Evolutionary conservation across 2,113 vertebrate genomes (phyloP), one percentile per base, ranked within the genome.

Genomic region (Osmerus eperlanus): DNA sequence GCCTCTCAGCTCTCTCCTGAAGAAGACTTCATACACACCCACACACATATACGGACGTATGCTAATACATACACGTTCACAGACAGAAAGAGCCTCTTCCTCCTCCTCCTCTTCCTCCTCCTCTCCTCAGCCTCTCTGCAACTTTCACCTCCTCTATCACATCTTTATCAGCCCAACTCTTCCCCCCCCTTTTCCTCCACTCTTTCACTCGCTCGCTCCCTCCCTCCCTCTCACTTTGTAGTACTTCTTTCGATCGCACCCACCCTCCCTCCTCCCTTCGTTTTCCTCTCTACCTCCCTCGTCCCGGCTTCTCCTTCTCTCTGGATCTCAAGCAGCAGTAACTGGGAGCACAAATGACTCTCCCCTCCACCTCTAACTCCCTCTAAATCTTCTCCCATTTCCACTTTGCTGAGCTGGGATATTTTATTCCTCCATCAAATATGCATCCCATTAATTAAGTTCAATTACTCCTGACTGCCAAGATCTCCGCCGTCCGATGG

Each of bases 401-500:
- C 95, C 96, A 97, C 95, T 98, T 97, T 98, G 96, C 96, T 98
- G 96, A 98, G 96, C 95, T 90, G 94, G 95, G 95, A 97, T 96
- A 97, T 97, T 98, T 98, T 98, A 97, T 98, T 96, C 96, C 95
- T 96, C 96, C 95, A 93, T 93, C 91, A 93, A 92, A 91, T 92
- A 92, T 93, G 91, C 90, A 92, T 91, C 89, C 90, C 91, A 93
- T 93, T 92, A 93, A 93, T 93, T 93, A 93, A 91, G 91, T 92
- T 89, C 91, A 92, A 91, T 93, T 92, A 92, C 92, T 98, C 97
- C 95, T 95, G 96, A 96, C 97, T 97, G 96, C 96, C 97, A 98
- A 98, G 98, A 98, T 97, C 97, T 95, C 95, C 94, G 94, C 94
- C 94, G 94, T 95, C 95, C 96, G 95, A 98, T 97, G 95, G 95